phyloP scores from a whole-genome alignment of 2,797 vertebrate species.

The Coranthus polyacanthus region DNA sequence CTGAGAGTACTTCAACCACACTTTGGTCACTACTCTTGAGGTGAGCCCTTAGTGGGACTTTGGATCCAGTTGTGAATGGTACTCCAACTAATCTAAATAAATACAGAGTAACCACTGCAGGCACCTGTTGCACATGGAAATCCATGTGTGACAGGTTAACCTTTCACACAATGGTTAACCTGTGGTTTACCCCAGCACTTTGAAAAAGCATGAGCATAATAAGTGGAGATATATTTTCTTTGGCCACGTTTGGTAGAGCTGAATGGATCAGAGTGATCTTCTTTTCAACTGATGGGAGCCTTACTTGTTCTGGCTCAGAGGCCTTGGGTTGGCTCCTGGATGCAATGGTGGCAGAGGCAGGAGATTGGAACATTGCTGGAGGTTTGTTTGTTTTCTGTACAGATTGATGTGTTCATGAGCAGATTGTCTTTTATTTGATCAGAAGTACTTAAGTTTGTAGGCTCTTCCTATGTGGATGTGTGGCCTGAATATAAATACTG shows the following conservation, averaged over 20 bases:
- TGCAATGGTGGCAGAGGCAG: slow-evolving; percentile 16
- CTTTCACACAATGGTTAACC: slow-evolving; percentile 55
- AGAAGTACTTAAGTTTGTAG: background rate
- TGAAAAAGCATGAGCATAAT: slow-evolving; percentile 66
- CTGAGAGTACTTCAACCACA: background rate
- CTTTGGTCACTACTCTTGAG: slow-evolving; percentile 6
- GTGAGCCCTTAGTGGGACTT: slow-evolving; percentile 22
- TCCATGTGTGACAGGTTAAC: slow-evolving; percentile 56
- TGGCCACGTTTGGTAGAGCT: slow-evolving; percentile 78
- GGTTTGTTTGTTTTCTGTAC: slow-evolving; percentile 13
- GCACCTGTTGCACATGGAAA: slow-evolving; percentile 59
- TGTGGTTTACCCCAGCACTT: slow-evolving; percentile 67
- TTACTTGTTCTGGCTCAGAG: slow-evolving; percentile 64
- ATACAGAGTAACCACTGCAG: slow-evolving; percentile 39
- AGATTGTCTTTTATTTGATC: slow-evolving; percentile 3
- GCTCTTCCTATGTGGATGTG: background rate
- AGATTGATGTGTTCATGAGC: background rate
- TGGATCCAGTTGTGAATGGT: slow-evolving; percentile 10
- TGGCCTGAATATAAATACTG: slow-evolving; percentile 43
- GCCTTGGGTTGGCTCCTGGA: slow-evolving; percentile 16
- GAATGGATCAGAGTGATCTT: slow-evolving; percentile 71
- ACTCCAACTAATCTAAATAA: slow-evolving; percentile 42
- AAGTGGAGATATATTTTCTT: slow-evolving; percentile 75
- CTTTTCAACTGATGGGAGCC: slow-evolving; percentile 73
- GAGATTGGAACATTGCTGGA: slow-evolving; percentile 46